Conservation (phyloP, 2,113 vertebrate genomes). For the Recurvirostra avosetta region DNA sequence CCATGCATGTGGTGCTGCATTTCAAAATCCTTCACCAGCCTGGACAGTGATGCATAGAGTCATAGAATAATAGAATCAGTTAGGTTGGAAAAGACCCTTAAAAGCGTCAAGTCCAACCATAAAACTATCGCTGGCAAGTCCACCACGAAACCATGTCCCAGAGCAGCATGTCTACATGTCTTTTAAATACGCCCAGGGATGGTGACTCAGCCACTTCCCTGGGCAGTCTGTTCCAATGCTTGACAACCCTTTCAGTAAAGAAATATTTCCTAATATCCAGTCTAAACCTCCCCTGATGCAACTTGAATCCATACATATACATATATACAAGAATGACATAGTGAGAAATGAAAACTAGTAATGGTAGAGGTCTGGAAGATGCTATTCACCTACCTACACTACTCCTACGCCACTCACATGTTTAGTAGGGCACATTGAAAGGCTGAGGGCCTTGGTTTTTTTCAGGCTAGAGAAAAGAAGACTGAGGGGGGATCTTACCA, state of each 20-base stretch:
- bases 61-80: neutral
- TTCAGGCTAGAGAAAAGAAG: too few relatives aligned
- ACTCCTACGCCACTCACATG: accelerated
- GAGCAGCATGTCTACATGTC: accelerated
- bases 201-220: neutral
- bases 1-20: neutral
- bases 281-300: accelerated
- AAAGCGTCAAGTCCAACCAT: neutral
- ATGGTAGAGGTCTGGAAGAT: neutral
- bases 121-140: neutral
- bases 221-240: neutral
- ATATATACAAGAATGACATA: neutral
- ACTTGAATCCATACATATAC: neutral
- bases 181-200: neutral
- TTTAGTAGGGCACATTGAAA: neutral
- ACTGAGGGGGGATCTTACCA: too few relatives aligned
- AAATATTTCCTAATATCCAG: neutral
- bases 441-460: too few relatives aligned
- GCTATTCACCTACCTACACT: neutral
- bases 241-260: neutral
- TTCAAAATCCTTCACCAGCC: neutral
- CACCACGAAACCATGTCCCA: neutral
- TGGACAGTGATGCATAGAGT: neutral
- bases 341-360: neutral
- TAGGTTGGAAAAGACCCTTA: neutral